These are phyloP conservation scores for Amphibalanus amphitrite DNA, from an alignment of 1,140 invertebrate species.

Conservation along the genomic window DNA sequence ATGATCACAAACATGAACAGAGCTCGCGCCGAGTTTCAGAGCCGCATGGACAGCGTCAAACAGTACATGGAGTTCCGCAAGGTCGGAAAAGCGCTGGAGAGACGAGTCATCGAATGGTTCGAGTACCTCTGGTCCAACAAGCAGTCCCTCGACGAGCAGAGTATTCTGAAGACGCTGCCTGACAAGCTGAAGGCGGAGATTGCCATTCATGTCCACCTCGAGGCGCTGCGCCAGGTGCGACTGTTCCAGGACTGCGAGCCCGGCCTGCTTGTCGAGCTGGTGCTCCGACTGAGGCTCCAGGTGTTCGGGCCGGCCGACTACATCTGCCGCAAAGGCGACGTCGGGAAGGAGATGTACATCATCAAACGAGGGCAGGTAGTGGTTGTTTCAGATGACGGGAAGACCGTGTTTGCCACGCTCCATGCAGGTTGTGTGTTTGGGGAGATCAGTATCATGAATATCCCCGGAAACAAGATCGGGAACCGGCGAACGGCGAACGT, in stretches of 20 bases:
- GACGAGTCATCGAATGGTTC: conserved; percentile 85
- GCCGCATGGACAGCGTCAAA: conserved; percentile 88
- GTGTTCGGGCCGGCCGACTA: conserved; percentile 93
- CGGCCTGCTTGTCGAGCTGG: conserved; percentile 76
- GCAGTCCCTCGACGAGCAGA: conserved; percentile 74
- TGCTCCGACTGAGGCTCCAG: conserved; percentile 74
- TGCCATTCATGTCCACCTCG: conserved; percentile 86
- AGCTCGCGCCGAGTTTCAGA: conserved; percentile 80
- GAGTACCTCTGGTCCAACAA: conserved; percentile 91
- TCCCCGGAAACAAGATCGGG: conserved; percentile 75
- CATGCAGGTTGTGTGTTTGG: conserved; percentile 81
- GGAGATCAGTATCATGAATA: conserved; percentile 79
- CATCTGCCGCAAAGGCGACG: conserved; percentile 88
- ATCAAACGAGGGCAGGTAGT: conserved; percentile 72
- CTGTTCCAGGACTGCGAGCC: conserved; percentile 91
- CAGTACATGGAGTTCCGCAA: conserved; percentile 85
- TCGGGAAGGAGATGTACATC: conserved; percentile 94
- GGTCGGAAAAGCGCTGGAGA: conserved; percentile 72
- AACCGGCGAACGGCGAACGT: conserved; percentile 84
- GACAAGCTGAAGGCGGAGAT: conserved; percentile 93
- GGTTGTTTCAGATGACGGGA: conserved; percentile 71
- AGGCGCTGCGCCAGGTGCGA: conserved; percentile 70
- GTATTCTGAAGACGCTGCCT: conserved; percentile 58
- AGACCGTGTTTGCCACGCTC: conserved; percentile 65
- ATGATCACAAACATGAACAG: conserved; percentile 98